Percentiles rank a stretch among this genome's conserved stretches.
These are phyloP conservation scores for Macrobrachium nipponense DNA, from an alignment of 1,140 invertebrate species.

Conservation along the genomic window DNA sequence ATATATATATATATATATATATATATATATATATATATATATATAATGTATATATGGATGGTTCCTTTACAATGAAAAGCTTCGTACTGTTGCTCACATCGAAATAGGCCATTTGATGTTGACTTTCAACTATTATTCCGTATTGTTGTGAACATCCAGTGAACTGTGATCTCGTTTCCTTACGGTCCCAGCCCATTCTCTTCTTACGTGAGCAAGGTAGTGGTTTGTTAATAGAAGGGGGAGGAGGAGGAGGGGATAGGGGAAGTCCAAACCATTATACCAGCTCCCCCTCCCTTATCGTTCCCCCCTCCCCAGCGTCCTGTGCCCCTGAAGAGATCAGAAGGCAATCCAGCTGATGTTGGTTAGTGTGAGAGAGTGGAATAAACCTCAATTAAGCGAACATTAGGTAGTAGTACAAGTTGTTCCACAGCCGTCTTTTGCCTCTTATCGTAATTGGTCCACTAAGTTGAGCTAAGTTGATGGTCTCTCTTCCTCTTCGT, in stretches of 20 bases:
- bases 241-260: not conserved
- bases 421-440: constrained; percentile 28
- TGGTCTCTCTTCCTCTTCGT: constrained; percentile 7
- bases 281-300: not conserved
- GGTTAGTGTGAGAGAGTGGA: constrained; percentile 54
- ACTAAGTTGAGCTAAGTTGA: constrained; percentile 49
- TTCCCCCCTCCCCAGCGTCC: not conserved
- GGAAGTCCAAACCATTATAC: not conserved
- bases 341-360: constrained; percentile 54
- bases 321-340: constrained; percentile 36
- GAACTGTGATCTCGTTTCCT: not conserved
- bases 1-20: too few species aligned
- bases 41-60: too few species aligned
- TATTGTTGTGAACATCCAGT: not conserved
- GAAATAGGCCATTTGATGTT: too few species aligned
- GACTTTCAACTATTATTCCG: not conserved
- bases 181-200: too few species aligned
- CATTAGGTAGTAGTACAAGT: constrained; percentile 58
- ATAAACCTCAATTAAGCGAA: constrained; percentile 58
- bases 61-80: too few species aligned
- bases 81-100: too few species aligned
- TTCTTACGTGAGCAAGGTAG: not conserved
- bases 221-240: not conserved
- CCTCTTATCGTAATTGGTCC: constrained; percentile 51
- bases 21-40: too few species aligned